Evolutionary conservation across 1,140 invertebrate species (phyloP), one percentile per base, ranked within the genome.

Genomic region (Rhyzopertha dominica): DNA sequence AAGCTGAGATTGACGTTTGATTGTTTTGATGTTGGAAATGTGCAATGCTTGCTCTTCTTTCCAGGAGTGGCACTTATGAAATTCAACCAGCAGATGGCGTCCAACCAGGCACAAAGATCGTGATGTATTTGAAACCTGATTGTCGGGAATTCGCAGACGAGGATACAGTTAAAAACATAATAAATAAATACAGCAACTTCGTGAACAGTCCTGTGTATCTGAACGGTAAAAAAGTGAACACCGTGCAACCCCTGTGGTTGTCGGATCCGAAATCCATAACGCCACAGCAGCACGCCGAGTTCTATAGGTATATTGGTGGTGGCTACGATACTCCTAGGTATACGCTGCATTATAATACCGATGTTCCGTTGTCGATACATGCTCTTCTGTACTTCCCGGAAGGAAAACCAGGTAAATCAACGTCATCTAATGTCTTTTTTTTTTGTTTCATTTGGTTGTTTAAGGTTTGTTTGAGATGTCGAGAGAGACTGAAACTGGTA

Each of bases 151-250:
- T 87, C 73, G 77, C 89, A 40, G 88, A 95, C 68, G 90, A 95
- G 51, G 76, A 84, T 7, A 80, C 76, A 13, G 82, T 98, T 25
- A 81, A 82, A 73, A 86, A 77, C 48, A 83, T 98, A 24, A 88
- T 98, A 26, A 85, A 91, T 57, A 97, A 96, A 64, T 98, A 98
- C 71, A 97, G 93, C 63, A 97, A 96, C 67, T 98, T 98, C 68
- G 88, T 98, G 31, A 87, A 90, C 4, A 89, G 85, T 61, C 90
- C 94, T 1, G 94, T 98, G 59, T 85, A 79, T 59, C 67, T 98
- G 2, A 97, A 98, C 74, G 88, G 88, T 23, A 84, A 87, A 58
- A 81, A 80, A 68, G 58, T 53, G n/a, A 66, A 67, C 38, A 60
- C 55, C 22, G 55, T 76, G 41, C 67, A 95, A 79, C 91, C 95